Evolutionary conservation across 2,797 vertebrate species (phyloP).

Genomic region (Okamejei kenojei): DNA sequence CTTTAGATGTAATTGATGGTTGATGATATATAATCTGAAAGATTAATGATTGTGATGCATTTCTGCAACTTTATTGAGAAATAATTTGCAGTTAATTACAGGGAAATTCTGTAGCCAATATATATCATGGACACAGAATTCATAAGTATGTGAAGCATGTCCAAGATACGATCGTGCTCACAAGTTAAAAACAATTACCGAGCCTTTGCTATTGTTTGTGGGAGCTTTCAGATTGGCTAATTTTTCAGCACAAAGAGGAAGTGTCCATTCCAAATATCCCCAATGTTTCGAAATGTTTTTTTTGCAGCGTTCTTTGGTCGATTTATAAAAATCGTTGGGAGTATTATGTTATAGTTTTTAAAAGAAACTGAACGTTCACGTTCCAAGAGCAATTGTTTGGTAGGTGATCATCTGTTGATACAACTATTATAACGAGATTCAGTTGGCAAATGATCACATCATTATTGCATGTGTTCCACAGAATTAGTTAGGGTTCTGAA

Average conservation of each 20-base stretch:
- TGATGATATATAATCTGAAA: conserved; percentile 37
- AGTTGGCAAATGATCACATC: background rate
- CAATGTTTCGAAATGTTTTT: background rate
- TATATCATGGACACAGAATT: conserved; percentile 33
- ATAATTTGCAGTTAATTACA: conserved; percentile 37
- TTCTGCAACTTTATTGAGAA: conserved; percentile 37
- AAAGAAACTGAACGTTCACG: background rate
- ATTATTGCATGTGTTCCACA: background rate
- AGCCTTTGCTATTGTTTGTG: conserved; percentile 19
- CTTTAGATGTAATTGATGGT: background rate
- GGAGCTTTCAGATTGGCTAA: background rate
- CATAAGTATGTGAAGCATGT: conserved; percentile 3
- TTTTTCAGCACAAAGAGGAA: background rate
- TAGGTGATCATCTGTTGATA: too few relatives aligned
- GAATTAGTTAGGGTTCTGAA: background rate
- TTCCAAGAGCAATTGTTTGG: background rate
- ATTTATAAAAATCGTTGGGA: background rate
- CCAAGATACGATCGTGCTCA: conserved; percentile 13
- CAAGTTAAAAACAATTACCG: conserved; percentile 4
- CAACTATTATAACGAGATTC: too few relatives aligned
- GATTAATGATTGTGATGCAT: conserved; percentile 36
- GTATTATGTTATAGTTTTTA: background rate
- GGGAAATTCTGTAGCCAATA: conserved; percentile 29
- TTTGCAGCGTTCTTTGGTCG: too few relatives aligned
- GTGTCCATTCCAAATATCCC: background rate